Base-by-base conservation (phyloP, 2,888 invertebrate genomes). In the Morpho helenor region DNA sequence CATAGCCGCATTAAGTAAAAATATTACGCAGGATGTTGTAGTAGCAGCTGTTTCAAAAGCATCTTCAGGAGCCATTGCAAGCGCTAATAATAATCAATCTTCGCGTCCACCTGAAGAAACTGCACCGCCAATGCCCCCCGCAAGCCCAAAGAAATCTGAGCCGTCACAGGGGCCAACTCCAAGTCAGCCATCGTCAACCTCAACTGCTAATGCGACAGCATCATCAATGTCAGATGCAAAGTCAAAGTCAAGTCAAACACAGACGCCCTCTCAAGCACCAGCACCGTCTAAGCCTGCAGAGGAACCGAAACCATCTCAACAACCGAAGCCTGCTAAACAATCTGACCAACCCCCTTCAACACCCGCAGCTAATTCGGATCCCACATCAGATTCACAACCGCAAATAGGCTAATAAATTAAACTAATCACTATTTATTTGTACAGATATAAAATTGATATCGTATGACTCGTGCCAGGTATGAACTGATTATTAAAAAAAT, bases 1-100 rank as follows among this genome's bases (percentile, higher is more conserved):
- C 2, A 61, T 71, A 52, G 66, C 67, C 10, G 65, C 64, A 42
- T 59, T 68, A 41, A 53, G 61, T 45, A 62, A 66, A 52, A 59
- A 61, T 8, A 59, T 65, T 39, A 60, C 57, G 8, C 63, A 72
- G 60, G 59, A 68, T 47, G 66, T 71, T 50, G 66, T 61, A 6
- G 59, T 67, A 7, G 61, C 62, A 53, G 67, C 66, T 57, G 50
- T 43, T n/a, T 65, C 68, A 6, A 10, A 60, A n/a, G 60, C 69
- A 31, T 44, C 42, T 7, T 59, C 69, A 42, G 60, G 51, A 31
- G 61, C 68, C n/a, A 9, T 60, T 41, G 57, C 65, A 8, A 52
- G 48, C 16, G 59, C 67, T 8, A 49, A 54, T 39, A 52, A 16
- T 52, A 51, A 8, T 53, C 53, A 52, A 2, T 9, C 39, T n/a